These are phyloP conservation scores for Brassicogethes aeneus DNA, from an alignment of 2,888 invertebrate species.

Conservation along the genomic window DNA sequence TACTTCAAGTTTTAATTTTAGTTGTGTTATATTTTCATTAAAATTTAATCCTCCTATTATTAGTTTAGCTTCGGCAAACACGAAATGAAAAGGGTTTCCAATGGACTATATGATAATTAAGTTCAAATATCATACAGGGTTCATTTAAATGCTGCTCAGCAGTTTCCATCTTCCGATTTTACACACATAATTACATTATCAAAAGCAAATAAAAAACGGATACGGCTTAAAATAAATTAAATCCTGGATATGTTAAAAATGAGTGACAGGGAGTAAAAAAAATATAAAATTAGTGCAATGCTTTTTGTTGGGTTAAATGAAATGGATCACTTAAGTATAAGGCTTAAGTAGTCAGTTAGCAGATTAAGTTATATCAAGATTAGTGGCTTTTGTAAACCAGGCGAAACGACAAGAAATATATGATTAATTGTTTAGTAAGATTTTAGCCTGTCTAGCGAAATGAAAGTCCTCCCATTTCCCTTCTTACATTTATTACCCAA, in stretches of 20 bases:
- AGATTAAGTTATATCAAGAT: conserved; percentile 33
- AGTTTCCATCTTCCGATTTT: background rate
- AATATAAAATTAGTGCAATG: background rate
- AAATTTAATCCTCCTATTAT: conserved; percentile 31
- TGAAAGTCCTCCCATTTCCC: background rate
- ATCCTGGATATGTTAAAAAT: conserved; percentile 7
- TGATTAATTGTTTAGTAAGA: conserved; percentile 28
- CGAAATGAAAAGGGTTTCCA: conserved; percentile 11
- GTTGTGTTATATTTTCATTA: conserved; percentile 32
- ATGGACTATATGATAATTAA: conserved; percentile 6
- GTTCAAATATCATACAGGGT: conserved; percentile 4
- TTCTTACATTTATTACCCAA: background rate
- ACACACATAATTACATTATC: too few species aligned
- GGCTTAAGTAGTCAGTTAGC: conserved; percentile 33
- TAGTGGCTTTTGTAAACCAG: conserved; percentile 26
- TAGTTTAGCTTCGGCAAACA: conserved; percentile 20
- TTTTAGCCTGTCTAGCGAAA: background rate
- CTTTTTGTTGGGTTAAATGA: conserved; percentile 15
- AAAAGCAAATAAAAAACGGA: too few species aligned
- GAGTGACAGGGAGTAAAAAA: conserved; percentile 6
- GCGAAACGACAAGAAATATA: conserved; percentile 34
- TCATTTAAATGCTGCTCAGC: conserved; percentile 5
- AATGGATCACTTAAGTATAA: conserved; percentile 28
- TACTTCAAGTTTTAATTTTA: conserved; percentile 15
- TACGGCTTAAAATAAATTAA: too few species aligned